Base-by-base conservation (phyloP, 2,888 invertebrate species). In the Metopia argyrocephala region DNA sequence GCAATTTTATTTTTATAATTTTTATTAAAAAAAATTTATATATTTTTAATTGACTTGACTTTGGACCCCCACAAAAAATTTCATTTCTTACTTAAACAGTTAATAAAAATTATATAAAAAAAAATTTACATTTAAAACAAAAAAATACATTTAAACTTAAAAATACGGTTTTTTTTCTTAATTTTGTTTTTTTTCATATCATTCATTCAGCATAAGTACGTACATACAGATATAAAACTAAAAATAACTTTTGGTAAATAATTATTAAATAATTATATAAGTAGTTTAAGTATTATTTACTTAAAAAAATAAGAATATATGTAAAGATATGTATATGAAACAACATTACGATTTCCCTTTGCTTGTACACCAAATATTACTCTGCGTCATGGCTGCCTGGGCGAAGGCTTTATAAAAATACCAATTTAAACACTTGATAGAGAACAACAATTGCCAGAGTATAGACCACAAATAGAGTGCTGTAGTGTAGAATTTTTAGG, bases 401-500 rank as follows among this genome's bases (percentile, higher is more conserved):
- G 15, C 12, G 2, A 1, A 38, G 38, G 0, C 38, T 59, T 83
- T 84, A 85, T 57, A 86, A 85, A 74, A 87, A 87, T 18, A 87
- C 70, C 9, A 84, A 76, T 76, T 86, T 88, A 25, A 85, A 66
- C 56, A 88, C 70, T 69, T 86, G 85, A 83, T 86, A 89, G 9
- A 87, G 82, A 62, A 85, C 84, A 84, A 85, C 86, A n/a, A 84
- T 76, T 5, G 85, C 82, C 79, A 89, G 52, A 5, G 86, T 81
- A 70, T 88, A 89, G 69, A 89, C 84, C 78, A 86, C 64, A 64
- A 83, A 86, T 64, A 88, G 78, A 25, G 86, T 87, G 23, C 79
- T 69, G 31, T 88, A 88, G 68, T 88, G 88, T 52, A 88, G 83
- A 31, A 87, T 74, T 85, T 87, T 89, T 84, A 89, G 84, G 61